A percentile compares a stretch with the other conserved stretches of the same genome.
phyloP scores from a whole-genome alignment of 2,797 vertebrate species.

The Discoglossus pictus region DNA sequence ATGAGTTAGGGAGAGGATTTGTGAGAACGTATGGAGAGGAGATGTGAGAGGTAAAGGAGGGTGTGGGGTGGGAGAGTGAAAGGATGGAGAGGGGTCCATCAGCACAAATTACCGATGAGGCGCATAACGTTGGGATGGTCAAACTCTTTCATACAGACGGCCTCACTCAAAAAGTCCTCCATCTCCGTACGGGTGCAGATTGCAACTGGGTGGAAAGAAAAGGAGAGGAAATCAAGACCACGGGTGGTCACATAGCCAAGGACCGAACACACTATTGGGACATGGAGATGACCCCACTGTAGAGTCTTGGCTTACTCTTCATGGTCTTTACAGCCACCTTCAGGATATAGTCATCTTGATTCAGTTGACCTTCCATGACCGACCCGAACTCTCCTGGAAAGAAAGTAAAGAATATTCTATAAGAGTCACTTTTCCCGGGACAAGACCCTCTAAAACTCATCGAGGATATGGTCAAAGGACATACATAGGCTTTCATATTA shows the following conservation, averaged over 20 bases:
- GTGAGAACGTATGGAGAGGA: too few species aligned
- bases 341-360: constrained; percentile 82
- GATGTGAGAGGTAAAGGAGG: too few species aligned
- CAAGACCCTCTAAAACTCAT: too few species aligned
- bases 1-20: too few species aligned
- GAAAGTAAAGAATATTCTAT: background rate
- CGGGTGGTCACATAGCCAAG: background rate
- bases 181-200: constrained; percentile 89
- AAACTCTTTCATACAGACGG: constrained; percentile 93
- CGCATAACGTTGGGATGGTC: constrained; percentile 91
- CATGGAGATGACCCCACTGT: background rate
- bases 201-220: constrained; percentile 68
- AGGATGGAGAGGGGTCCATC: too few species aligned
- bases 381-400: constrained; percentile 87
- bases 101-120: constrained; percentile 77
- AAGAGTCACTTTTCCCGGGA: background rate
- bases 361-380: constrained; percentile 88
- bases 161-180: constrained; percentile 90
- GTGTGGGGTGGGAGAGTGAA: too few species aligned
- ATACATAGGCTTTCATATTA: too few species aligned
- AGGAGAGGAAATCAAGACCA: background rate
- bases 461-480: too few species aligned
- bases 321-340: constrained; percentile 94
- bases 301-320: constrained; percentile 80
- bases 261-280: background rate